Conservation (phyloP, 2,888 invertebrate species). For the Melieria omissa region DNA sequence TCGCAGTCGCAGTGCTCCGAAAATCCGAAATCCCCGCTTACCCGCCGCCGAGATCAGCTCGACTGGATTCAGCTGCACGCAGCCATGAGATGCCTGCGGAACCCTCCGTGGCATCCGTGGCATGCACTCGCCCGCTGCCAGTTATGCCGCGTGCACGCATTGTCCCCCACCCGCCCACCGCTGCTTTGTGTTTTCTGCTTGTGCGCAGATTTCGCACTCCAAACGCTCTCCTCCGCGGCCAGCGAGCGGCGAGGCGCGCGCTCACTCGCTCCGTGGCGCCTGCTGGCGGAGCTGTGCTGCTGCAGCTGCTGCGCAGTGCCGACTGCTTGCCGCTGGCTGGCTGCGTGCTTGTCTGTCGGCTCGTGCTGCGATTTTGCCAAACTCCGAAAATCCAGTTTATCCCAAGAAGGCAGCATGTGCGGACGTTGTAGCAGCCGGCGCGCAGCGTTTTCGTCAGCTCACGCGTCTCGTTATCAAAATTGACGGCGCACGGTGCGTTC, state of each 20-base stretch:
- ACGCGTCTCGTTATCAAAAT: too few species aligned
- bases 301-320: slow-evolving; percentile 17
- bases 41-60: too few species aligned
- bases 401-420: slow-evolving; percentile 66
- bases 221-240: slow-evolving; percentile 12
- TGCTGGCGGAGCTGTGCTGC: slow-evolving; percentile 28
- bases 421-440: slow-evolving; percentile 51
- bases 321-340: slow-evolving; percentile 20
- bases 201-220: slow-evolving; percentile 33
- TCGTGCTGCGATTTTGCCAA: slow-evolving; percentile 45
- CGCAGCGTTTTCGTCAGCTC: neutral
- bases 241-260: slow-evolving; percentile 5
- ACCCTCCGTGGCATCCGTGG: too few species aligned
- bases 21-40: too few species aligned
- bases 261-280: slow-evolving; percentile 27
- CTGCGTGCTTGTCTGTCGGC: slow-evolving; percentile 26
- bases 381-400: slow-evolving; percentile 65
- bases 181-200: neutral
- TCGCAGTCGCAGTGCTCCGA: too few species aligned
- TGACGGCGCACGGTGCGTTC: too few species aligned
- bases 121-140: too few species aligned
- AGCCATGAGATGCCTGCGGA: too few species aligned
- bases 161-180: too few species aligned
- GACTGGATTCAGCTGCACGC: too few species aligned
- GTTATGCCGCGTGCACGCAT: too few species aligned